These are phyloP conservation scores for Andrena flavipes DNA, from an alignment of 2,888 invertebrate species.

Conservation along the genomic window DNA sequence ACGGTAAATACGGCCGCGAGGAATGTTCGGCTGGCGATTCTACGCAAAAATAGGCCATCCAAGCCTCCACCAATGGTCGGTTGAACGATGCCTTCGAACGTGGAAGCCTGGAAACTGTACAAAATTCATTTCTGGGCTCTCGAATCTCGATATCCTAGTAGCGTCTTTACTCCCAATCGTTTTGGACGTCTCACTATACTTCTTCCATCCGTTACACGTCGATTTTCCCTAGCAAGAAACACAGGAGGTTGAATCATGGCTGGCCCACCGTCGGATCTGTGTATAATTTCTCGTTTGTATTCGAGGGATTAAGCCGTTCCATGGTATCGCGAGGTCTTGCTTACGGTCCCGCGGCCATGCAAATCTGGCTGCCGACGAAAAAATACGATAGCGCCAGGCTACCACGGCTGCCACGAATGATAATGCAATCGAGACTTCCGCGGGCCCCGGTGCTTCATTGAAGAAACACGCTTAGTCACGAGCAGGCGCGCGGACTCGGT, in stretches of 20 bases:
- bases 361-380: conserved; percentile 60
- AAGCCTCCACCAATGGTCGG: background rate
- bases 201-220: conserved; percentile 10
- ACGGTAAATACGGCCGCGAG: conserved; percentile 16
- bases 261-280: conserved; percentile 6
- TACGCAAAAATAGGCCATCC: background rate
- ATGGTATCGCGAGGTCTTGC: conserved; percentile 59
- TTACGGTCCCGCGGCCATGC: conserved; percentile 56
- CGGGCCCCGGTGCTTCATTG: conserved; percentile 46
- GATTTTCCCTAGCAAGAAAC: conserved; percentile 22
- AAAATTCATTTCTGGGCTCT: no score
- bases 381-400: conserved; percentile 63
- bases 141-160: no score
- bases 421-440: conserved; percentile 60
- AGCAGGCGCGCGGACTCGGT: conserved; percentile 10
- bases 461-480: conserved; percentile 55
- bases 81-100: no score
- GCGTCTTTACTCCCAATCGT: no score
- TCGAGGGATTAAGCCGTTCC: conserved; percentile 58
- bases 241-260: background rate
- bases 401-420: conserved; percentile 52
- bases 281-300: conserved; percentile 65
- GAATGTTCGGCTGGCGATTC: conserved; percentile 25
- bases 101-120: no score
- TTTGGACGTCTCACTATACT: background rate